These are phyloP conservation scores for Dinomys branickii DNA, from an alignment of 2,113 vertebrate genomes.

Conservation along the genomic window DNA sequence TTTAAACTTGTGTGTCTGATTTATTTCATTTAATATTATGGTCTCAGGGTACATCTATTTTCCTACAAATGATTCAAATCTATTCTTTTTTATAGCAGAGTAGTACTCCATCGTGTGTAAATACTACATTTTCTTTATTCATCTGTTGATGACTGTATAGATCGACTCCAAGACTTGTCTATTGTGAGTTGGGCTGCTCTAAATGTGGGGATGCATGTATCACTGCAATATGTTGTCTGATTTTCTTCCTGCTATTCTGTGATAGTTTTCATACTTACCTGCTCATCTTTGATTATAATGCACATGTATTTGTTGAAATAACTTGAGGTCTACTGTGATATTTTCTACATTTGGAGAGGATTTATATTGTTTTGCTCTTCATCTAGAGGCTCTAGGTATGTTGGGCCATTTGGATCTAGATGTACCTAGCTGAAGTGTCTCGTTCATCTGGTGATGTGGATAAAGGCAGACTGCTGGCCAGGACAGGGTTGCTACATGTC, in stretches of 20 bases:
- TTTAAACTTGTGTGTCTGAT: not conserved
- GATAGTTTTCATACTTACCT: not conserved
- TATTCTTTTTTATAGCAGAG: not conserved
- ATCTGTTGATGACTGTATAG: not conserved
- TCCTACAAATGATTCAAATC: not conserved
- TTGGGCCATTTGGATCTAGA: not conserved
- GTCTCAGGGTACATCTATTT: not conserved
- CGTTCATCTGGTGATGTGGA: not conserved
- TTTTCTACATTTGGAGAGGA: not conserved
- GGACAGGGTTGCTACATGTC: not conserved
- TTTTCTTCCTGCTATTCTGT: not conserved
- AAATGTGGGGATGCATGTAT: not conserved
- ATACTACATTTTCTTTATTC: not conserved
- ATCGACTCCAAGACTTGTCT: too few relatives aligned
- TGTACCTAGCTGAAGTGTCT: not conserved
- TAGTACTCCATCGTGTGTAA: not conserved
- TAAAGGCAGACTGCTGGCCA: not conserved
- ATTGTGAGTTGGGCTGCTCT: not conserved
- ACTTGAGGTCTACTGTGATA: not conserved
- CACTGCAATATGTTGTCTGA: not conserved
- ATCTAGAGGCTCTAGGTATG: not conserved
- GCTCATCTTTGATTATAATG: not conserved
- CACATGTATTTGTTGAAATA: slow-evolving; percentile 34
- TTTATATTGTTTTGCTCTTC: not conserved
- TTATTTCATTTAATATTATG: not conserved